These are phyloP conservation scores for Acanthosepion esculentum DNA, from an alignment of 2,888 invertebrate genomes.

Conservation along the genomic window DNA sequence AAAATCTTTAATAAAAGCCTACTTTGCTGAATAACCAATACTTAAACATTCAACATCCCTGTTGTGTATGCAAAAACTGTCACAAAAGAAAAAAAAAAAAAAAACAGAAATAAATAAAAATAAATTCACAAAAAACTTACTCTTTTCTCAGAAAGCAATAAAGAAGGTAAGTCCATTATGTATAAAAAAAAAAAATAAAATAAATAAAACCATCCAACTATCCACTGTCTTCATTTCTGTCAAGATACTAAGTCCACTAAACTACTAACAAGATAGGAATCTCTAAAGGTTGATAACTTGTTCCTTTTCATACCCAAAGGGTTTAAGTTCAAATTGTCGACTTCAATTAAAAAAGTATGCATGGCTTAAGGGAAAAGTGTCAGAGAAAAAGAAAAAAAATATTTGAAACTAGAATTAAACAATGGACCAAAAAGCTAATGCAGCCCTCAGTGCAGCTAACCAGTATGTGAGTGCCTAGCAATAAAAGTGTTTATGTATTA, in stretches of 20 bases:
- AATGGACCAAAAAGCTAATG: background rate
- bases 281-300: background rate
- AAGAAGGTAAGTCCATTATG: background rate
- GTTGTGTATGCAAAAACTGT: background rate
- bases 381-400: background rate
- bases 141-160: background rate
- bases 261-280: background rate
- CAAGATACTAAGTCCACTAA: background rate
- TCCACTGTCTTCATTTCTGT: background rate
- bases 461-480: background rate
- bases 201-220: too few species aligned
- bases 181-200: background rate
- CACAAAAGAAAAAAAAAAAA: background rate
- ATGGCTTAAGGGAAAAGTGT: background rate
- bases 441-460: background rate
- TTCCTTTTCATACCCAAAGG: background rate
- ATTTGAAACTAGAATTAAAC: background rate
- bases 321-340: background rate
- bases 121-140: background rate
- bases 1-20: too few species aligned
- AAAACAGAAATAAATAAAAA: background rate
- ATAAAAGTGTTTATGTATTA: background rate
- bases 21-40: too few species aligned
- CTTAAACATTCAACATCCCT: too few species aligned
- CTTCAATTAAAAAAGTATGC: background rate